Evolutionary conservation across 2,888 invertebrate species (phyloP), one percentile per base, ranked within the genome.

Genomic region (Melanchra persicariae): DNA sequence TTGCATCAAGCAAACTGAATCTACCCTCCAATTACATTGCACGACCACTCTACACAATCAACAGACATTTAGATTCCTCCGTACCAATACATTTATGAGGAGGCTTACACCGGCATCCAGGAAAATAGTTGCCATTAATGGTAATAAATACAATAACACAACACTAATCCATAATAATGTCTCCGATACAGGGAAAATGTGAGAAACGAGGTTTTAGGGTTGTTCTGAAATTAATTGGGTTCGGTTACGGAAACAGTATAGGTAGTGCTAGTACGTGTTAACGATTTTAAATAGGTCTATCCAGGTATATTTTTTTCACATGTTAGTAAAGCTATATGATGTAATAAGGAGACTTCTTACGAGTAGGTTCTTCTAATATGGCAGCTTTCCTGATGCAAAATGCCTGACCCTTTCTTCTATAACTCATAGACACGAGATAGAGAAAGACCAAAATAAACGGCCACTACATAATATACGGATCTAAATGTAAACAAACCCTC

Each of bases 1-100:
- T 78, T 78, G 74, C 77, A 78, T 70, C 75, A 45, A 79, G 43
- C 19, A 70, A 54, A 76, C 82, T 79, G 78, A 81, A 72, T 73
- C 69, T 61, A 70, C 66, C 24, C 58, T 64, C 51, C 49, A 68
- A 69, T 58, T 37, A 65, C 22, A 68, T 40, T 67, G 73, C 64
- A 65, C 62, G 40, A 62, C 45, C 59, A 43, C 66, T 65, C 40
- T 17, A 26, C 7, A 60, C 37, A 73, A 40, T 40, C 34, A 51
- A 68, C 57, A 64, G 34, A 40, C 9, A 30, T 34, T 61, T 19
- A 24, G 12, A 30, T 37, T 45, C 26, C 34, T 61, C 34, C n/a
- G n/a, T 47, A 77, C 8, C 26, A 15, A 51, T 51, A 47, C 15
- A 79, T 69, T 68, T 49, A 74, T 59, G n/a, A 47, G 43, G 34